Conservation (phyloP, 2,888 invertebrate species). For the Pristionchus japonicus region DNA sequence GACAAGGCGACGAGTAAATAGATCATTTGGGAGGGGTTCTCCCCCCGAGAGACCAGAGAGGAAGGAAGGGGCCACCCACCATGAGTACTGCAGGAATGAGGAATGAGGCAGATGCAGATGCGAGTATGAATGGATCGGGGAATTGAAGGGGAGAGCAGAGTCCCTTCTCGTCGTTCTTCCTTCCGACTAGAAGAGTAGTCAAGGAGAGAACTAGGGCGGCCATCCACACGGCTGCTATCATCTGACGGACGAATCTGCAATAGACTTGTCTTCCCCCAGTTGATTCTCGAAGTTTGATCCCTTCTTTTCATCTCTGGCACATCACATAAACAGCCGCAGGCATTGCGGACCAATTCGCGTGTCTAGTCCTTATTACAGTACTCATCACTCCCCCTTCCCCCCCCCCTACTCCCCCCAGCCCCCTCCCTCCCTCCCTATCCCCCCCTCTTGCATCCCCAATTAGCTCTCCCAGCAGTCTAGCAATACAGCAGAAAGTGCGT, state of each 20-base stretch:
- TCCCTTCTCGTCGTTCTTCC: neutral
- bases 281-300: neutral
- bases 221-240: conserved; percentile 26
- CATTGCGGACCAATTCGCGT: neutral
- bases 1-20: conserved; percentile 34
- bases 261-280: neutral
- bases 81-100: conserved; percentile 71
- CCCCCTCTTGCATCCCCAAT: neutral
- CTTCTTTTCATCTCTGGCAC: neutral
- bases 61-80: conserved; percentile 50
- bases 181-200: conserved; percentile 9
- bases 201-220: neutral
- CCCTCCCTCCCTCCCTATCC: neutral
- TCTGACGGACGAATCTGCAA: conserved; percentile 37
- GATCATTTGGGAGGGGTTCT: neutral
- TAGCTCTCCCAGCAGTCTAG: neutral
- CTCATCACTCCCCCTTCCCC: neutral
- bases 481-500: neutral
- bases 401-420: neutral
- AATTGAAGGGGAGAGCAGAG: conserved; percentile 67
- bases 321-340: neutral
- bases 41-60: neutral
- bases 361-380: neutral
- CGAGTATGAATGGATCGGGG: conserved; percentile 68
- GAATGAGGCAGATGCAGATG: conserved; percentile 73